A percentile compares a stretch with the other conserved stretches of the same genome.
Evolutionary conservation across 1,140 invertebrate genomes (phyloP).

Genomic region (Chrysoperla carnea): DNA sequence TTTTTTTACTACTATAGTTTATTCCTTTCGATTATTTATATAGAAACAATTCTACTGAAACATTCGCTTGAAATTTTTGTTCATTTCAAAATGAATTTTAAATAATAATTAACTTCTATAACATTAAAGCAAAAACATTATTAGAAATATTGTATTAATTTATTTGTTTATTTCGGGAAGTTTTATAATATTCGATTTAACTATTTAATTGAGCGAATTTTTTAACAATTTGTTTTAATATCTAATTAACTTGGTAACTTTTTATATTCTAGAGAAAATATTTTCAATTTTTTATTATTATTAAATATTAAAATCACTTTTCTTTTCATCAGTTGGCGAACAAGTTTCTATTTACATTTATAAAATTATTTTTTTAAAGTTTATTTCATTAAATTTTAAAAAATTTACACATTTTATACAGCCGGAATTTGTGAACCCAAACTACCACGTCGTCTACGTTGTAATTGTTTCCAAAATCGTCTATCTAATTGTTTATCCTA

Average conservation of each 20-base stretch:
- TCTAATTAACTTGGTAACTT: not conserved
- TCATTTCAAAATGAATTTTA: too few species aligned
- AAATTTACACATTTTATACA: constrained; percentile 1
- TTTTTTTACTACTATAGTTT: too few species aligned
- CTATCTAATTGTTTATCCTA: constrained; percentile 32
- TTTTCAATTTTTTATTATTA: not conserved
- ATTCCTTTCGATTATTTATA: too few species aligned
- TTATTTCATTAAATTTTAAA: not conserved
- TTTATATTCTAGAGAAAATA: not conserved
- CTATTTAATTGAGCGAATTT: too few species aligned
- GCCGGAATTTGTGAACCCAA: constrained; percentile 14
- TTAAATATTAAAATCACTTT: not conserved
- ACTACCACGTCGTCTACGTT: constrained; percentile 24
- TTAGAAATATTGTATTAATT: too few species aligned
- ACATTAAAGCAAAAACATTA: too few species aligned
- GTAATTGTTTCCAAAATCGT: constrained; percentile 33
- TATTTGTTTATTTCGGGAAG: too few species aligned
- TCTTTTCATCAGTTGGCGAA: not conserved
- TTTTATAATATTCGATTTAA: too few species aligned
- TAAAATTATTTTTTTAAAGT: not conserved
- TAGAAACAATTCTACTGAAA: too few species aligned
- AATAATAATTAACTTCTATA: too few species aligned
- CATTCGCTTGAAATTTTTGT: too few species aligned
- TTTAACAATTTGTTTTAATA: not conserved
- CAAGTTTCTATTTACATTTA: not conserved